These are phyloP conservation scores for Anthopleura xanthogrammica DNA, from an alignment of 92 coral and sea anemone genomes.

Conservation along the genomic window DNA sequence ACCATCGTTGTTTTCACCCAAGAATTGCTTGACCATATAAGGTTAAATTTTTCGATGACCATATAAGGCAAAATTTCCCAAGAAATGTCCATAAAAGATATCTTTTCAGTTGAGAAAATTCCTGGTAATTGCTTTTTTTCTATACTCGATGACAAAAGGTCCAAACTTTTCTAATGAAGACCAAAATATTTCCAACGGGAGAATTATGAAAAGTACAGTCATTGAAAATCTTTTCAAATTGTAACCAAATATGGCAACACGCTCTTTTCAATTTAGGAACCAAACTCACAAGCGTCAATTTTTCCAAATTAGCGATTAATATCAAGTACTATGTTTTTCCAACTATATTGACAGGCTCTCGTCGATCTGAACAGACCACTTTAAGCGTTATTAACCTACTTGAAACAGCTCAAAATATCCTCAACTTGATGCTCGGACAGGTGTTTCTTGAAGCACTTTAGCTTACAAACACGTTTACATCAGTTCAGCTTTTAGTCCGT, in stretches of 20 bases:
- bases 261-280: not conserved
- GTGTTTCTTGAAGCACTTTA: not conserved
- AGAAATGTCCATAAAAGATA: not conserved
- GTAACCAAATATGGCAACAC: not conserved
- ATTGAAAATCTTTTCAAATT: not conserved
- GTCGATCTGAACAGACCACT: not conserved
- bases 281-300: not conserved
- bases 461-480: not conserved
- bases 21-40: too few relatives aligned
- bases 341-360: not conserved
- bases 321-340: not conserved
- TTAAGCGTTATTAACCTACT: not conserved
- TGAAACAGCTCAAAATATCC: not conserved
- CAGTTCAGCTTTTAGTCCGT: not conserved
- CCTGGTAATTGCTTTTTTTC: not conserved
- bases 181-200: too few relatives aligned
- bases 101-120: not conserved
- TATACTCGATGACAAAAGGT: too few relatives aligned
- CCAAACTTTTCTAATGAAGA: too few relatives aligned
- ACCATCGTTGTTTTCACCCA: not conserved
- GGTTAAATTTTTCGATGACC: too few relatives aligned
- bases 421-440: too few relatives aligned
- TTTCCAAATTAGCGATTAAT: not conserved
- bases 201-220: not conserved
- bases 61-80: not conserved